A percentile compares a stretch with the other conserved stretches of the same genome.
These are phyloP conservation scores for Oasisia sp. DNA, from an alignment of 2,888 invertebrate species.

Conservation along the genomic window DNA sequence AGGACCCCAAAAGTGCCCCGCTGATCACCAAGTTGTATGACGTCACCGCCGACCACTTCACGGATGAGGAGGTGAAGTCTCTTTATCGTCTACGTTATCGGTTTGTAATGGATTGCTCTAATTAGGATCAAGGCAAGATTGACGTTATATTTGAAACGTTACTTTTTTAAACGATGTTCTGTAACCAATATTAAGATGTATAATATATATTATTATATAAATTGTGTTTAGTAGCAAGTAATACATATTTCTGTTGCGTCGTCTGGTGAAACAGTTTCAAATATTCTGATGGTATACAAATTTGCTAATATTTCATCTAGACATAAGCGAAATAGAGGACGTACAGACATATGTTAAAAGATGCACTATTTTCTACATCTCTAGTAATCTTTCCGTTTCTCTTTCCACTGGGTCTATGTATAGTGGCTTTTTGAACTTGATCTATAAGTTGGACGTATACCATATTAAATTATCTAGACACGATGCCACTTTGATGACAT, in stretches of 20 bases:
- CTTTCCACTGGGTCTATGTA: background rate
- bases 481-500: background rate
- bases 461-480: background rate
- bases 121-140: background rate
- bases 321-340: background rate
- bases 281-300: background rate
- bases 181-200: background rate
- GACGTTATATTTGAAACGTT: background rate
- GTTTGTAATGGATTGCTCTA: background rate
- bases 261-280: background rate
- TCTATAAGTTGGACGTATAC: background rate
- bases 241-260: background rate
- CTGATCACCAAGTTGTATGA: conserved; percentile 26
- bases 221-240: background rate
- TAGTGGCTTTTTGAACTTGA: background rate
- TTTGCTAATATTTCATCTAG: no score
- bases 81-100: background rate
- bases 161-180: background rate
- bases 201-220: background rate
- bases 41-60: conserved; percentile 32
- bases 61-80: conserved; percentile 32
- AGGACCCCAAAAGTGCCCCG: conserved; percentile 20
- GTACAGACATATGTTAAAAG: background rate
- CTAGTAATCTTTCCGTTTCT: background rate
- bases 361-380: background rate